These are phyloP conservation scores for Rhorus exstirpatorius DNA, from an alignment of 2,888 invertebrate species.

Conservation along the genomic window DNA sequence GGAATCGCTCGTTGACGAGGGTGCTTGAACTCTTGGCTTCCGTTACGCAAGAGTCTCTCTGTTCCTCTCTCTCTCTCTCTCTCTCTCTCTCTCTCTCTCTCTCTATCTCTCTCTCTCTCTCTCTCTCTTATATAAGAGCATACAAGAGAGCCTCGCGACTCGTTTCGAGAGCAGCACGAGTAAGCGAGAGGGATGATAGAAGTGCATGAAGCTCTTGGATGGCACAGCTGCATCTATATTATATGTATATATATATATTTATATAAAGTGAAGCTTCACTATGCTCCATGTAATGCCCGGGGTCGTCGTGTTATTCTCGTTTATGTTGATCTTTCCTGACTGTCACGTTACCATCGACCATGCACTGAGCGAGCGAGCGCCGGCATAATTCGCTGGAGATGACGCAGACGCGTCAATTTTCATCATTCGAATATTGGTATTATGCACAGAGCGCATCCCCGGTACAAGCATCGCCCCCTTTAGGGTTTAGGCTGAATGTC, in stretches of 20 bases:
- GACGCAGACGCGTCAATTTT: constrained; percentile 72
- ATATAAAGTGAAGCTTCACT: constrained; percentile 7
- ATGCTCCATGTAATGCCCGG: constrained; percentile 26
- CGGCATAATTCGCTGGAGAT: constrained; percentile 50
- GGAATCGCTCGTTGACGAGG: constrained; percentile 56
- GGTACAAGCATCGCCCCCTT: constrained; percentile 23
- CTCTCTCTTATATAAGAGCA: constrained; percentile 2
- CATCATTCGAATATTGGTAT: constrained; percentile 57
- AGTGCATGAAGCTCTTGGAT: constrained; percentile 51
- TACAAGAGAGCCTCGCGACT: constrained; percentile 25
- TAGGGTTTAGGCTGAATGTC: constrained; percentile 30
- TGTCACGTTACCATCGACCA: constrained; percentile 45
- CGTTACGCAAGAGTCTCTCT: constrained; percentile 54
- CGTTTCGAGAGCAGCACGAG: constrained; percentile 39
- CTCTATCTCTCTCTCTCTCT: background rate
- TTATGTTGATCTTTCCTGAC: constrained; percentile 48
- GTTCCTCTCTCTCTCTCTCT: background rate
- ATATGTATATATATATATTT: constrained; percentile 10
- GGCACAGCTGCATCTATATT: constrained; percentile 29
- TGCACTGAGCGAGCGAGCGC: constrained; percentile 34
- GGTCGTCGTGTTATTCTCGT: constrained; percentile 56
- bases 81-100: constrained; percentile 11
- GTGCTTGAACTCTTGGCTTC: constrained; percentile 65
- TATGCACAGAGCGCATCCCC: constrained; percentile 11
- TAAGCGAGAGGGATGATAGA: constrained; percentile 12